These are phyloP conservation scores for Drosophila pectinifera DNA, from an alignment of 1,140 invertebrate genomes.

Conservation along the genomic window DNA sequence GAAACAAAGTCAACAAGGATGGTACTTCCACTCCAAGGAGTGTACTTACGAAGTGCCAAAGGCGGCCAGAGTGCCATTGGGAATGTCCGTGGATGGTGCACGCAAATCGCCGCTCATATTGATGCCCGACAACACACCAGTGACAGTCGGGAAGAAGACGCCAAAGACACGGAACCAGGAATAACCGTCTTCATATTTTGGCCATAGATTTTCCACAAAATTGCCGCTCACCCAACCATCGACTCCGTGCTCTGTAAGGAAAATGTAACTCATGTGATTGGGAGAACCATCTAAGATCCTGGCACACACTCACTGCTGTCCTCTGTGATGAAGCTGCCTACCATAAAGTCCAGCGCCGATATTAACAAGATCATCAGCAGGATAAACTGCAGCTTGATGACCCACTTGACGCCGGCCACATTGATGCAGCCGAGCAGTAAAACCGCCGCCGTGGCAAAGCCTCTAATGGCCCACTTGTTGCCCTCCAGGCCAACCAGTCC, in stretches of 20 bases:
- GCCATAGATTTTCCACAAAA: constrained; percentile 93
- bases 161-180: constrained; percentile 97
- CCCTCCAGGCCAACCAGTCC: constrained; percentile 90
- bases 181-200: constrained; percentile 91
- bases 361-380: constrained; percentile 93
- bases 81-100: constrained; percentile 96
- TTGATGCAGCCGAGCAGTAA: constrained; percentile 94
- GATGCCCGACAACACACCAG: constrained; percentile 97
- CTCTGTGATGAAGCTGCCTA: constrained; percentile 92
- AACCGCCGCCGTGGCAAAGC: constrained; percentile 92
- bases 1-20: not conserved
- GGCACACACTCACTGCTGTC: constrained; percentile 86
- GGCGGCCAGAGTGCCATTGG: constrained; percentile 96
- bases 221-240: constrained; percentile 93
- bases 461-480: constrained; percentile 91
- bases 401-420: constrained; percentile 96
- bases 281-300: not conserved
- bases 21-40: not conserved
- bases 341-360: constrained; percentile 94
- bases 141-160: constrained; percentile 97
- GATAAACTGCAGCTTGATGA: constrained; percentile 95
- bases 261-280: no score
- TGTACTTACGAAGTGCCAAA: constrained; percentile 91
- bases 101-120: constrained; percentile 99
- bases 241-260: constrained; percentile 90